phyloP scores from a whole-genome alignment of 1,140 invertebrate genomes.

The Drosophila erecta region DNA sequence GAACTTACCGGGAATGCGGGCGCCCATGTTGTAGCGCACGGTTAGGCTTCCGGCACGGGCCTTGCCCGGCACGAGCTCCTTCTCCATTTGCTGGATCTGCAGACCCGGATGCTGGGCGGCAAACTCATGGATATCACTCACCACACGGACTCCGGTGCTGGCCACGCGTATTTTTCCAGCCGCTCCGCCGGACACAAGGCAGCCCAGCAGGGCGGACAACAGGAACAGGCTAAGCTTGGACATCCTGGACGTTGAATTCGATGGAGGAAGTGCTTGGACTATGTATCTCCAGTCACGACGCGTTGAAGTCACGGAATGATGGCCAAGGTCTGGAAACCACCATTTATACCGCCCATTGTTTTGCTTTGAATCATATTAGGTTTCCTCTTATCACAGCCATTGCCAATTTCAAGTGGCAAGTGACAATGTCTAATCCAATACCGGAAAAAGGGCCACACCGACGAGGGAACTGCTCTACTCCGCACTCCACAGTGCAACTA shows the following conservation, averaged over 20 bases:
- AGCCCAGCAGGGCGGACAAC: conserved; percentile 56
- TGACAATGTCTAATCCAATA: conserved; percentile 66
- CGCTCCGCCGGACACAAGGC: conserved; percentile 32
- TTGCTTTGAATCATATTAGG: conserved; percentile 35
- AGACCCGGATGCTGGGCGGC: conserved; percentile 63
- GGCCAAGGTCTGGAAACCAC: conserved; percentile 30
- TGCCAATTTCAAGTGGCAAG: conserved; percentile 69
- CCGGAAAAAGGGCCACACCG: neutral
- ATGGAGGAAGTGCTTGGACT: neutral
- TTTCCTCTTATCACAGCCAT: conserved; percentile 51
- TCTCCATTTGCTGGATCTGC: conserved; percentile 42
- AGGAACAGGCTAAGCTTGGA: conserved; percentile 62
- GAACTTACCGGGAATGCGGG: conserved; percentile 63
- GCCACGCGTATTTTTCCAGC: conserved; percentile 35
- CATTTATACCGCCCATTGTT: conserved; percentile 59
- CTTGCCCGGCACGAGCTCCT: conserved; percentile 9
- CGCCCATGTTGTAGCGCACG: conserved; percentile 67
- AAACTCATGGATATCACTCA: conserved; percentile 65
- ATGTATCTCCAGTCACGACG: conserved; percentile 35
- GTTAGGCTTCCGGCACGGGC: conserved; percentile 12
- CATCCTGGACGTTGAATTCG: conserved; percentile 23
- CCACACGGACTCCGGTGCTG: conserved; percentile 43
- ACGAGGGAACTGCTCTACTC: neutral
- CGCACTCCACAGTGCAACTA: too few species aligned
- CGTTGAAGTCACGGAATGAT: conserved; percentile 54